Base-by-base conservation (phyloP, 2,113 vertebrate genomes). In the Seriola aureovittata region DNA sequence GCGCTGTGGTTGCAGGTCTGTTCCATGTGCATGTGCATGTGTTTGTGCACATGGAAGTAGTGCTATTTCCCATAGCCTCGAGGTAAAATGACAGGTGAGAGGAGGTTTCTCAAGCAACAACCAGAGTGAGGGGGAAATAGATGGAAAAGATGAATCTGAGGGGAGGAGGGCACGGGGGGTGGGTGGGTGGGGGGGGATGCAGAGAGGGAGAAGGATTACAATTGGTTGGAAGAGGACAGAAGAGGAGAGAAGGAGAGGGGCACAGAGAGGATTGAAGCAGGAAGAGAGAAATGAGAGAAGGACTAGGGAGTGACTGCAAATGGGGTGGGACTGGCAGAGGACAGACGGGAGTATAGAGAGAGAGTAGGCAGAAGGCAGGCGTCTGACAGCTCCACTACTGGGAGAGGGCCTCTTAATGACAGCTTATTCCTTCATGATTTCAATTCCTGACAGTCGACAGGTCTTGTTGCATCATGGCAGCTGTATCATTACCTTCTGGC, bases 361-460 rank as follows among this genome's bases (percentile, higher is more conserved):
- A 84, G 94, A 95, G 94, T 93, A 80, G 95, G 82, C 94, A 90
- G 91, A 93, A 96, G 89, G 96, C 96, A 96, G 95, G 95, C 88
- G 83, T 96, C 93, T 98, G 97, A 97, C 97, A 98, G 97, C 96
- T 97, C 93, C 91, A 95, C 95, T 95, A 95, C 96, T 96, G 95
- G 95, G 95, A 97, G 96, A 96, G 94, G 94, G 94, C 93, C 95
- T 97, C 95, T 96, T 97, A 99, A 97, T 83, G 95, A 97, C 97
- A 97, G 97, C 96, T 97, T 97, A 97, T 97, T 97, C 96, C 96
- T 97, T 97, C 96, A 97, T 97, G 96, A 97, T 97, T 97, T 97
- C 96, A 96, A 87, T 92, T 96, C 94, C 93, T 97, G 97, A 98
- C 97, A 98, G 96, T 96, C 96, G 97, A 97, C 97, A 97, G 96